phyloP scores from a whole-genome alignment of 2,888 invertebrate genomes.

The Meganola albula region DNA sequence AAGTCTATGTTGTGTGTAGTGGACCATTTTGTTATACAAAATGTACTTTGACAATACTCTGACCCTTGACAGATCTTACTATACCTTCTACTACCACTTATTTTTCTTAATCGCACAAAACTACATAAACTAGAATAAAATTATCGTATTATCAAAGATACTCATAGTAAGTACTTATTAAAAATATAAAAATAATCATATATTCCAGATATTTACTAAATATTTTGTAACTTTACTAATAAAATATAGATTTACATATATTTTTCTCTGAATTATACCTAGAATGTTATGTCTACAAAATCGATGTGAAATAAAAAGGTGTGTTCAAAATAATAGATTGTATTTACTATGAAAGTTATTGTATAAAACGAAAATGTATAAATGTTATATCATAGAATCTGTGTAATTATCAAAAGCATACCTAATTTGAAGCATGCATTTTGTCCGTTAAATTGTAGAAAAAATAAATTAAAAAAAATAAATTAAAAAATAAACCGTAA shows the following conservation, averaged over 20 bases:
- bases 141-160: slow-evolving; percentile 42
- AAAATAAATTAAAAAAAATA: slow-evolving; percentile 1
- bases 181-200: slow-evolving; percentile 49
- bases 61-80: slow-evolving; percentile 58
- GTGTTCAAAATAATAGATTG: slow-evolving; percentile 58
- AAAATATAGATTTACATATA: slow-evolving; percentile 52
- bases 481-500: neutral
- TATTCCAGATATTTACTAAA: slow-evolving; percentile 54
- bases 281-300: slow-evolving; percentile 63
- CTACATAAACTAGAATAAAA: slow-evolving; percentile 16
- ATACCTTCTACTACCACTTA: slow-evolving; percentile 37
- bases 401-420: slow-evolving; percentile 25
- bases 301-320: slow-evolving; percentile 57
- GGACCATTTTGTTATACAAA: slow-evolving; percentile 48
- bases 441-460: slow-evolving; percentile 23
- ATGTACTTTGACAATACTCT: slow-evolving; percentile 64
- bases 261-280: slow-evolving; percentile 60
- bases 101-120: slow-evolving; percentile 64
- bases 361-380: slow-evolving; percentile 46
- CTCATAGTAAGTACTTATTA: slow-evolving; percentile 42
- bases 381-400: slow-evolving; percentile 30
- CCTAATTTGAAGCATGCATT: slow-evolving; percentile 21
- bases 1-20: slow-evolving; percentile 47
- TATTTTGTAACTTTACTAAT: slow-evolving; percentile 44
- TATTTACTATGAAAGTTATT: slow-evolving; percentile 63